phyloP scores from a whole-genome alignment of 2,888 invertebrate genomes.

The Lamproptera curius region DNA sequence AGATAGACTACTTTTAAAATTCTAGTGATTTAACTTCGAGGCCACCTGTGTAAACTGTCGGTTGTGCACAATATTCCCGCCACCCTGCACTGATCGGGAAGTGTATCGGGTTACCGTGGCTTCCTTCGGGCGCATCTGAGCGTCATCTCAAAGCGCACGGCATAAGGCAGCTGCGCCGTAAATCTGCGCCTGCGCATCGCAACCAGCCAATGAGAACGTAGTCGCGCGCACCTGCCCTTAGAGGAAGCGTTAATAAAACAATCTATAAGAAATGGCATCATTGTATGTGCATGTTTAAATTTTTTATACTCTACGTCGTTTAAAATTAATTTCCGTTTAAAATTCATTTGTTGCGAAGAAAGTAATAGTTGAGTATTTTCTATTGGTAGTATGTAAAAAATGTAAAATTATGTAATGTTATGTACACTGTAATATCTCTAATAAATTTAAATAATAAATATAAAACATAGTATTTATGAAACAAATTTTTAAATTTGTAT shows the following conservation, averaged over 20 bases:
- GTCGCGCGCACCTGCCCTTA: conserved; percentile 55
- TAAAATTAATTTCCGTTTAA: neutral
- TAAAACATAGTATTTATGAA: neutral
- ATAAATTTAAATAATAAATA: neutral
- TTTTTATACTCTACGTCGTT: neutral
- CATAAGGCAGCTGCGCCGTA: conserved; percentile 58
- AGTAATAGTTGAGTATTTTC: neutral
- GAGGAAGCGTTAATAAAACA: conserved; percentile 49
- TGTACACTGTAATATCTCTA: neutral
- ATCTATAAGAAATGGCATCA: conserved; percentile 13
- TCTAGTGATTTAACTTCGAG: neutral
- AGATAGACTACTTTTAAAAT: no score
- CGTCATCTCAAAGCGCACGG: conserved; percentile 15
- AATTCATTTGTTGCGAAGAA: neutral
- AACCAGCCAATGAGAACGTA: conserved; percentile 32
- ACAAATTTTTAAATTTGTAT: no score
- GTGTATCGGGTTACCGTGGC: conserved; percentile 8
- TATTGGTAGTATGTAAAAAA: neutral
- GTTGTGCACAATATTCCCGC: no score
- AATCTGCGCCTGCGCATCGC: conserved; percentile 58
- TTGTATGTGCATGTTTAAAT: conserved; percentile 9
- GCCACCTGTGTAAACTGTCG: neutral
- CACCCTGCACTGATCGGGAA: conserved; percentile 2
- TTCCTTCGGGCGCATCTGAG: conserved; percentile 17
- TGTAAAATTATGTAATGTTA: no score